phyloP scores from a whole-genome alignment of 2,888 invertebrate genomes.

The Campoletis raptor region DNA sequence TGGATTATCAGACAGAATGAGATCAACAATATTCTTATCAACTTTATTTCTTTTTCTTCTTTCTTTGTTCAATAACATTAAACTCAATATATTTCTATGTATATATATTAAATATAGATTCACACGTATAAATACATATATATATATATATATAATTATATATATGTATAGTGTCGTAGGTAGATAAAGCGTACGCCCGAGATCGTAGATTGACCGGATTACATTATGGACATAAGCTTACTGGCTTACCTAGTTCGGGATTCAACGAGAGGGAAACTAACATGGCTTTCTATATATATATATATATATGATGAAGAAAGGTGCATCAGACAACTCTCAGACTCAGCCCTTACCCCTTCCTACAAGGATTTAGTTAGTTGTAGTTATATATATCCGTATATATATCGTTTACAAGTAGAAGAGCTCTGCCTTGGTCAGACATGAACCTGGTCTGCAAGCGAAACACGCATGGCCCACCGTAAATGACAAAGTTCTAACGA shows the following conservation, averaged over 20 bases:
- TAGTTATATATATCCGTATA: conserved; percentile 20
- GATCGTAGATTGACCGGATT: conserved; percentile 69
- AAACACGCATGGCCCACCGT: conserved; percentile 69
- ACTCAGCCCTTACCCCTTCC: conserved; percentile 30
- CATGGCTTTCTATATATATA: background rate
- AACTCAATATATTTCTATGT: conserved; percentile 19
- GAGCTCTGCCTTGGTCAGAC: conserved; percentile 54
- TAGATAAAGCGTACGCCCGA: conserved; percentile 55
- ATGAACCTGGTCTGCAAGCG: conserved; percentile 66
- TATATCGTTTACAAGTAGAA: conserved; percentile 43
- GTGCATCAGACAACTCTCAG: conserved; percentile 53
- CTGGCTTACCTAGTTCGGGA: conserved; percentile 65
- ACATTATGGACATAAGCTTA: conserved; percentile 67
- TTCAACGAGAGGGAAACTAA: conserved; percentile 59
- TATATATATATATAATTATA: background rate
- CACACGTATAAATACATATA: background rate
- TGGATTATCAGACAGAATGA: conserved; percentile 27
- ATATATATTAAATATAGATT: background rate
- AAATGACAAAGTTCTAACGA: conserved; percentile 68
- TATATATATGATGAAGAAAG: conserved; percentile 16
- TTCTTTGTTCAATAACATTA: conserved; percentile 46
- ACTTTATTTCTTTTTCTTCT: conserved; percentile 1
- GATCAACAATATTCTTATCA: conserved; percentile 44
- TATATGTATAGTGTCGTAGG: conserved; percentile 30
- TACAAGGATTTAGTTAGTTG: conserved; percentile 44